Conservation (phyloP, 2,888 invertebrate species). For the Saturnia japonica region DNA sequence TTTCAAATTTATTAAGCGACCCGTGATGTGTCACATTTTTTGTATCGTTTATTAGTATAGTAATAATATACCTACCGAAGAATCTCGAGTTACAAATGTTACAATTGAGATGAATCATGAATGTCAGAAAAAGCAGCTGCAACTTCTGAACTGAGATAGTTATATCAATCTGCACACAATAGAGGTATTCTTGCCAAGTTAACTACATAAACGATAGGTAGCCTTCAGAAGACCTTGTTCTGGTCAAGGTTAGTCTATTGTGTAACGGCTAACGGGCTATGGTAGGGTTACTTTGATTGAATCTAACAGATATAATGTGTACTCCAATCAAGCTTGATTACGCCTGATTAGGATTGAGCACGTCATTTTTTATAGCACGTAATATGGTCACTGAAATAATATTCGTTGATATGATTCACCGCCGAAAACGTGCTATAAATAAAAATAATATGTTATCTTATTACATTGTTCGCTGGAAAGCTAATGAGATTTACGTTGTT, state of each 20-base stretch:
- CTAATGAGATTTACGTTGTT: not conserved
- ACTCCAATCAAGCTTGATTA: not conserved
- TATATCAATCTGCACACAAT: slow-evolving; percentile 20
- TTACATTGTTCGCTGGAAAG: not conserved
- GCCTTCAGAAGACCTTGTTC: slow-evolving; percentile 31
- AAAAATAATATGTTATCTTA: not conserved
- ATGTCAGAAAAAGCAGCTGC: not conserved
- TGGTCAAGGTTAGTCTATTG: slow-evolving; percentile 31
- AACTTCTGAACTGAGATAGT: not conserved
- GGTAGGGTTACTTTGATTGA: slow-evolving; percentile 1
- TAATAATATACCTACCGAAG: not conserved
- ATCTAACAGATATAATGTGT: not conserved
- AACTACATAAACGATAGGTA: not conserved
- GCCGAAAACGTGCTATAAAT: not conserved
- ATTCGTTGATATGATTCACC: not conserved
- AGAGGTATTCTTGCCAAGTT: slow-evolving; percentile 4
- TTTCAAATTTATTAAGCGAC: too few relatives aligned
- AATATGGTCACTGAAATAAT: not conserved
- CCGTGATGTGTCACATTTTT: too few relatives aligned
- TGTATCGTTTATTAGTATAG: not conserved
- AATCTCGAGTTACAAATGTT: not conserved
- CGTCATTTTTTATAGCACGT: not conserved
- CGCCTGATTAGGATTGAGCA: not conserved
- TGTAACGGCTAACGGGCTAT: slow-evolving; percentile 15
- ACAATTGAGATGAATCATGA: not conserved